Conservation (phyloP, 2,888 invertebrate genomes). For the Phyllotreta striolata region DNA sequence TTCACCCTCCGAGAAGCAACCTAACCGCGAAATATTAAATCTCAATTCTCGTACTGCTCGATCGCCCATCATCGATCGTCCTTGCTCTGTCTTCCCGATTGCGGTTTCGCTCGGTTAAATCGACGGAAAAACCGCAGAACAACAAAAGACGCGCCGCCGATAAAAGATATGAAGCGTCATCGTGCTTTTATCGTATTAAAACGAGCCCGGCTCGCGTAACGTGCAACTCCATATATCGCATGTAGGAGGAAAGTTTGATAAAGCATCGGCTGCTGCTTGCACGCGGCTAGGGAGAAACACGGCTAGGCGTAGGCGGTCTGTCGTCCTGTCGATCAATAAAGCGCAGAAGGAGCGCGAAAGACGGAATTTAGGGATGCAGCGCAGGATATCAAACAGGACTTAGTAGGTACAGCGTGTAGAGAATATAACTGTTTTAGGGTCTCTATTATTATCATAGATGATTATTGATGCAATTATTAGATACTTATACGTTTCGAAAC, state of each 20-base stretch:
- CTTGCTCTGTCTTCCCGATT: conserved; percentile 23
- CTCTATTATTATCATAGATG: too few species aligned
- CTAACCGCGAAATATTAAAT: too few species aligned
- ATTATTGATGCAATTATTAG: too few species aligned
- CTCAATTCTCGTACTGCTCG: neutral
- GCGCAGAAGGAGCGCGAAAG: conserved; percentile 37
- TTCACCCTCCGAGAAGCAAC: too few species aligned
- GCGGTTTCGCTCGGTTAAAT: conserved; percentile 30
- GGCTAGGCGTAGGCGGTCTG: conserved; percentile 37
- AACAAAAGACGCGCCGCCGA: conserved; percentile 29
- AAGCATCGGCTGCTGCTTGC: too few species aligned
- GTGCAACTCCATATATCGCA: neutral
- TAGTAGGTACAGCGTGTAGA: too few species aligned
- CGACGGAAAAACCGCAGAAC: conserved; percentile 32
- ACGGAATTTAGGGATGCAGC: neutral
- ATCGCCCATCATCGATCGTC: conserved; percentile 24
- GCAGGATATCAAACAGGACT: neutral
- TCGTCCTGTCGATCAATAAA: conserved; percentile 43
- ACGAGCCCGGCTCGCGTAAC: too few species aligned
- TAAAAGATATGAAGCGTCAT: conserved; percentile 33
- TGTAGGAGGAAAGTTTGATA: too few species aligned
- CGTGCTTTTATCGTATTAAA: conserved; percentile 12
- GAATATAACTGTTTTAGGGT: too few species aligned
- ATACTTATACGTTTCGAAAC: too few species aligned
- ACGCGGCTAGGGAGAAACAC: conserved; percentile 33